Conservation (phyloP, 1,140 invertebrate species). For the Zaprionus tsacasi region DNA sequence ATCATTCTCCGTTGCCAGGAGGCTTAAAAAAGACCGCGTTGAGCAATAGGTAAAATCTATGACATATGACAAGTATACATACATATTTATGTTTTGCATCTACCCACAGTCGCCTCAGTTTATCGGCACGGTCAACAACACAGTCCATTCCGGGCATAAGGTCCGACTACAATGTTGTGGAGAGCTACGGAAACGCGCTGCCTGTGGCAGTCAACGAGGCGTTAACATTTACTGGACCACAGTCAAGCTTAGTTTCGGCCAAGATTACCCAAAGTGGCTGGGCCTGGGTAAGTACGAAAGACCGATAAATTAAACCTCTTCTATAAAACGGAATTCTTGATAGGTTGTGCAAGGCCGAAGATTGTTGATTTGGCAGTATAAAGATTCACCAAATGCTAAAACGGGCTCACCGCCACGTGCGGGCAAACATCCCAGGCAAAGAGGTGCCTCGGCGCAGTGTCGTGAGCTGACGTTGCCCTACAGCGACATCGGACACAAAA, state of each 20-base stretch:
- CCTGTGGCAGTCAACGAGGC: constrained; percentile 95
- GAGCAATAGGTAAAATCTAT: constrained; percentile 51
- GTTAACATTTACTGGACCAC: constrained; percentile 89
- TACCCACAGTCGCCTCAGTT: constrained; percentile 85
- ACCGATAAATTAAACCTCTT: neutral
- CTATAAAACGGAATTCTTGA: constrained; percentile 9
- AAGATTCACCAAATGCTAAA: constrained; percentile 78
- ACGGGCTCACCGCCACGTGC: constrained; percentile 44
- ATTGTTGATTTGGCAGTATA: constrained; percentile 94
- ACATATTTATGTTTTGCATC: neutral
- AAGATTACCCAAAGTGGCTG: constrained; percentile 88
- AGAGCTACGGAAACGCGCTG: constrained; percentile 91
- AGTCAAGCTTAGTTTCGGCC: constrained; percentile 86
- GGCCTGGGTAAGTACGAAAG: constrained; percentile 87
- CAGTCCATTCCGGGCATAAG: constrained; percentile 90
- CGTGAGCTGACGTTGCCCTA: constrained; percentile 94
- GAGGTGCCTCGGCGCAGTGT: constrained; percentile 86
- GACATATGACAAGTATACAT: neutral
- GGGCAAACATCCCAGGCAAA: constrained; percentile 81
- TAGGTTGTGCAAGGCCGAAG: constrained; percentile 95
- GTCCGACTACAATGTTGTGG: constrained; percentile 88
- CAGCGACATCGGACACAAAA: constrained; percentile 95
- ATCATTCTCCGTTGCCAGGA: constrained; percentile 35
- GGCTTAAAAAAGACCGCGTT: constrained; percentile 57
- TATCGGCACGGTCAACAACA: constrained; percentile 87